Evolutionary conservation across 2,113 vertebrate species (phyloP).

Genomic region (Crotalus helleri): DNA sequence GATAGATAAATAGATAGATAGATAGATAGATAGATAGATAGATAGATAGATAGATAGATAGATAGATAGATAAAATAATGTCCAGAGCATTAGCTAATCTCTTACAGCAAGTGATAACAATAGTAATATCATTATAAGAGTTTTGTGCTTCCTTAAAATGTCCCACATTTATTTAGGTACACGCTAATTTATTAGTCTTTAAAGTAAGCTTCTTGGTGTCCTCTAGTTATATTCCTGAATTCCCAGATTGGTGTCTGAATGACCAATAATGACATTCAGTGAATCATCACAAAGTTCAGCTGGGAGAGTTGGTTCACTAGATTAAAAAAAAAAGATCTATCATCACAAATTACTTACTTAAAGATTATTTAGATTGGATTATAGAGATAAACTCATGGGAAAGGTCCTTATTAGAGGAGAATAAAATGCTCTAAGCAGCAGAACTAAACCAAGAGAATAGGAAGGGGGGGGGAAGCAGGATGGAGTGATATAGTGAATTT

Average conservation of each 20-base stretch:
- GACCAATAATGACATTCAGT: background rate
- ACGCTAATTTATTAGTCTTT: background rate
- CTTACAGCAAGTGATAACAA: background rate
- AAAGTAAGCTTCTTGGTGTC: background rate
- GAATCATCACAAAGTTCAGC: background rate
- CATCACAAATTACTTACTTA: background rate
- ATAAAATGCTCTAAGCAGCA: background rate
- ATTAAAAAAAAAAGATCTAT: background rate
- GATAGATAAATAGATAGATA: too few species aligned
- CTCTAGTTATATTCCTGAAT: background rate
- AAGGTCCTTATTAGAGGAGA: background rate
- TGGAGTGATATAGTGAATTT: background rate
- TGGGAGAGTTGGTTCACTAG: background rate
- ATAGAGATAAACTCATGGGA: background rate
- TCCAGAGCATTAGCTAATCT: background rate
- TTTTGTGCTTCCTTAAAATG: background rate
- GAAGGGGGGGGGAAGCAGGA: background rate
- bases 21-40: background rate
- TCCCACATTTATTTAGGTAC: background rate
- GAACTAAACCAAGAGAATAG: background rate
- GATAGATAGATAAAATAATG: background rate
- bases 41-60: background rate
- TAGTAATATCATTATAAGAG: background rate
- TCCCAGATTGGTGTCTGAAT: background rate
- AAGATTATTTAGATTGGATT: background rate